phyloP scores from a whole-genome alignment of 1,140 invertebrate genomes.

The Matsumurasca onukii region DNA sequence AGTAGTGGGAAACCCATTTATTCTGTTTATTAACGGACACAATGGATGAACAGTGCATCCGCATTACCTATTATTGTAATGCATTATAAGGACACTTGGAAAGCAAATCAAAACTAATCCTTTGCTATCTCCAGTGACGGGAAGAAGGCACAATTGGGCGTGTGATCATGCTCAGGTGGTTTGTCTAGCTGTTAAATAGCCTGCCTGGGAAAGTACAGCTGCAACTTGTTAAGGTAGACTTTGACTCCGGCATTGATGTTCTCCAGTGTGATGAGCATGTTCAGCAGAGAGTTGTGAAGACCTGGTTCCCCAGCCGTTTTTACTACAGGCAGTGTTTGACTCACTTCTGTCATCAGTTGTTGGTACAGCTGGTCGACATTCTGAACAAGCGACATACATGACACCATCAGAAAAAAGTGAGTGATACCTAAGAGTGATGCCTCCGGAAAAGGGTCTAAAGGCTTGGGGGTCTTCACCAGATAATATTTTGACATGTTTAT shows the following conservation, averaged over 20 bases:
- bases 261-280: slow-evolving; percentile 73
- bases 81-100: not conserved
- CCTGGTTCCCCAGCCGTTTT: not conserved
- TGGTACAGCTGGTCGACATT: slow-evolving; percentile 77
- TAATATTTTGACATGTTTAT: too few relatives aligned
- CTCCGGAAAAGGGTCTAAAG: too few relatives aligned
- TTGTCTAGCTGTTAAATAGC: slow-evolving; percentile 35
- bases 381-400: too few relatives aligned
- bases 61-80: not conserved
- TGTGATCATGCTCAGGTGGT: not conserved
- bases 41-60: not conserved
- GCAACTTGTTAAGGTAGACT: slow-evolving; percentile 88
- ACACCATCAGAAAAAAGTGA: too few relatives aligned
- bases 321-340: not conserved
- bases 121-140: not conserved
- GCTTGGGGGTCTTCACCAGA: too few relatives aligned
- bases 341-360: slow-evolving; percentile 66
- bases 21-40: not conserved
- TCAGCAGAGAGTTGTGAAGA: slow-evolving; percentile 66
- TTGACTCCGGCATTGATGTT: slow-evolving; percentile 84
- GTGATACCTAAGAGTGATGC: too few relatives aligned
- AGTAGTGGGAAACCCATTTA: too few relatives aligned
- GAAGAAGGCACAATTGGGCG: not conserved
- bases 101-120: not conserved
- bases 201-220: slow-evolving; percentile 83